These are phyloP conservation scores for Carterocephalus palaemon DNA, from an alignment of 2,888 invertebrate genomes.

Conservation along the genomic window DNA sequence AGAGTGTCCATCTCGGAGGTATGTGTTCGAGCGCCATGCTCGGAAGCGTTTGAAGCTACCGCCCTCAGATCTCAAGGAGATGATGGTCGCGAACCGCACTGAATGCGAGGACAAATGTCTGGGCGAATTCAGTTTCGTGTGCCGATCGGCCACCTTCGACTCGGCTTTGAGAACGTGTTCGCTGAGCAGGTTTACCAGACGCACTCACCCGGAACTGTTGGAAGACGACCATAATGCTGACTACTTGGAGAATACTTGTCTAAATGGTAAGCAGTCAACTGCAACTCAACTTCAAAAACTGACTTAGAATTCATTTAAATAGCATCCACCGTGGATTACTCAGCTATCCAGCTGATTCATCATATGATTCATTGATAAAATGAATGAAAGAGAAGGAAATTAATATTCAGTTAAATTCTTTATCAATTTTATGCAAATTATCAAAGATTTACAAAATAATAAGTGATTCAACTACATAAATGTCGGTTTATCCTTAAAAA, in stretches of 20 bases:
- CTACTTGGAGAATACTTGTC: constrained; percentile 93
- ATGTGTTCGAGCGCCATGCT: constrained; percentile 92
- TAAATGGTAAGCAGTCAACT: constrained; percentile 82
- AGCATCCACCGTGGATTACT: no score
- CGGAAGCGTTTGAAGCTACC: constrained; percentile 90
- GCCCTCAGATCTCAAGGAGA: constrained; percentile 89
- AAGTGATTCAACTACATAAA: no score
- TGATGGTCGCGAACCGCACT: constrained; percentile 89
- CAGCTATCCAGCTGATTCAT: no score
- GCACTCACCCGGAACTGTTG: constrained; percentile 90
- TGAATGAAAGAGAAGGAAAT: no score
- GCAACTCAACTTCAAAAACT: no score
- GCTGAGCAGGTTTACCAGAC: constrained; percentile 88
- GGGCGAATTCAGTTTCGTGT: constrained; percentile 92
- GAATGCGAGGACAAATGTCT: constrained; percentile 95
- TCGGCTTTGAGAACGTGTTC: constrained; percentile 87
- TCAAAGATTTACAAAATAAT: no score
- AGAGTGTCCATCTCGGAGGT: constrained; percentile 92
- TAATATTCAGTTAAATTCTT: no score
- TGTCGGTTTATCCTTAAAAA: no score
- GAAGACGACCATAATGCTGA: constrained; percentile 93
- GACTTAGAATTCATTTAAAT: no score
- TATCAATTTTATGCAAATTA: no score
- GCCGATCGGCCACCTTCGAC: constrained; percentile 92
- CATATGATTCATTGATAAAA: no score